These are phyloP conservation scores for Paratilapia polleni DNA, from an alignment of 2,113 vertebrate species.

Conservation along the genomic window DNA sequence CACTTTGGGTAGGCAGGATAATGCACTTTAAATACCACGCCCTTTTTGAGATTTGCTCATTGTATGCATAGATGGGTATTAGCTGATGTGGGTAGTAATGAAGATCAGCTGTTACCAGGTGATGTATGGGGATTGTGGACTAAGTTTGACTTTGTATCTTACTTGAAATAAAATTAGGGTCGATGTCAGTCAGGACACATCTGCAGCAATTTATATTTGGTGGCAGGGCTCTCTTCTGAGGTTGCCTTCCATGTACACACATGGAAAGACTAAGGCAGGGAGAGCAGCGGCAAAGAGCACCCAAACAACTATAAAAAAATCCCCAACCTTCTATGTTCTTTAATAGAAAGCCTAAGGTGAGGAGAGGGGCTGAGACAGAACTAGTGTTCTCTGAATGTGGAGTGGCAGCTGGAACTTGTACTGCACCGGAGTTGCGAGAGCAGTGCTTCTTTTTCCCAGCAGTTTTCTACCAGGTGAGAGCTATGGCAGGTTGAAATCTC, in stretches of 20 bases:
- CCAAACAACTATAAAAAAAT: not conserved
- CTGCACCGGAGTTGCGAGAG: not conserved
- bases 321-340: not conserved
- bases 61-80: not conserved
- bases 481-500: not conserved
- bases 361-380: no score
- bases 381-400: no score
- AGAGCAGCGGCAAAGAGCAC: not conserved
- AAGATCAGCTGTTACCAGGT: not conserved
- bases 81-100: not conserved
- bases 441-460: not conserved
- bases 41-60: not conserved
- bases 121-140: not conserved
- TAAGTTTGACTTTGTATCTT: not conserved
- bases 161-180: not conserved
- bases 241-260: not conserved
- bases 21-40: not conserved
- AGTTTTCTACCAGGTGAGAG: not conserved
- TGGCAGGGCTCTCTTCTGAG: not conserved
- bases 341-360: not conserved
- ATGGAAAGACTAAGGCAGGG: not conserved
- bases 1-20: not conserved
- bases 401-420: not conserved
- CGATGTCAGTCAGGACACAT: not conserved
- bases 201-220: no score